Evolutionary conservation across 2,113 vertebrate species (phyloP), one percentile per base, ranked within the genome.

Genomic region (Natator depressus): DNA sequence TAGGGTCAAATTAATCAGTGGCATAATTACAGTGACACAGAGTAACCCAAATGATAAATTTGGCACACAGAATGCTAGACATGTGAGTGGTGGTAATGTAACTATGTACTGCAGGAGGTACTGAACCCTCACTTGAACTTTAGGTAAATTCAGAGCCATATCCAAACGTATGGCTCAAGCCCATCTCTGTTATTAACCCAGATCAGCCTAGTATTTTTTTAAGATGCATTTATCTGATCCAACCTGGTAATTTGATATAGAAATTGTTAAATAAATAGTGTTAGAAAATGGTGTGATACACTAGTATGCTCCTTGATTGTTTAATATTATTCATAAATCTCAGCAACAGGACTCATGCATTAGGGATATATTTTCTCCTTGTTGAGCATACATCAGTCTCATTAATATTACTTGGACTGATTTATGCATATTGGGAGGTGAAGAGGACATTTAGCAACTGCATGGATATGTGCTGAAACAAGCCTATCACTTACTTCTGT

Each of bases 361-460:
- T 80, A 85, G 25, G 59, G 31, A 76, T 62, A 9, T 50, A 75
- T 89, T 88, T 97, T 82, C 38, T 51, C 49, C 49, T 82, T 95
- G 35, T 55, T 93, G 38, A 95, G 75, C 49, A 84, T n/a, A 65
- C 10, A 54, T 38, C 35, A 80, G 75, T 49, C 35, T 85, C 82
- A 84, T 20, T 91, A 86, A 65, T 88, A 94, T 51, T 83, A 93
- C 82, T 5, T 49, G 38, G 7, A 81, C 24, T 75, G 12, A 94
- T 94, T 93, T 83, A 75, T 47, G 42, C 46, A 29, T 35, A 13
- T 80, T 91, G 87, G 88, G 95, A 94, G 84, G 10, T 80, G 51
- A 92, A 88, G 27, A 88, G 51, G 81, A 80, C 62, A 93, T 93
- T 94, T 92, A 94, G 87, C 84, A 95, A 86, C 69, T 59, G 22